Percentiles rank a stretch among this genome's conserved stretches.
These are phyloP conservation scores for Rhingia rostrata DNA, from an alignment of 2,888 invertebrate genomes.

Conservation along the genomic window DNA sequence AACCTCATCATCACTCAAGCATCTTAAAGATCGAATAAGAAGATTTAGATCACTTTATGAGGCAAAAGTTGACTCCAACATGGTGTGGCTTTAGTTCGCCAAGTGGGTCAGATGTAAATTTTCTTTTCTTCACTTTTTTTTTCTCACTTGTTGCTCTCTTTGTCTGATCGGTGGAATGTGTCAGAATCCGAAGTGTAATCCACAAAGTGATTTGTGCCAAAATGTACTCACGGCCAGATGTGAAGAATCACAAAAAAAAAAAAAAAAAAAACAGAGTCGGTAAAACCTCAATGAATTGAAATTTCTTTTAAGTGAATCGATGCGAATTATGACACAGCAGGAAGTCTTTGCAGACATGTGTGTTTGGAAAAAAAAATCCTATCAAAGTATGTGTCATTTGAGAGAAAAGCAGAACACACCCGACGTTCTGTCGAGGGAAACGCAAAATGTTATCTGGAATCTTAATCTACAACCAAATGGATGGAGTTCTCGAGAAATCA, in stretches of 20 bases:
- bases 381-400: conserved; percentile 8
- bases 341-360: conserved; percentile 38
- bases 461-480: conserved; percentile 18
- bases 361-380: conserved; percentile 5
- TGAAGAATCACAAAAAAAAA: not conserved
- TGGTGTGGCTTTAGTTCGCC: conserved; percentile 1
- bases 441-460: conserved; percentile 12
- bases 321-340: conserved; percentile 63
- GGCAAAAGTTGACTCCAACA: not conserved
- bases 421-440: conserved; percentile 6
- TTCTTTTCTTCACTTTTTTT: not conserved
- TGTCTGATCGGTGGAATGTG: conserved; percentile 21
- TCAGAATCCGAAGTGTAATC: conserved; percentile 36
- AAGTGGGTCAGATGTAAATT: conserved; percentile 57
- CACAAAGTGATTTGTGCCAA: conserved; percentile 50
- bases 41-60: conserved; percentile 26
- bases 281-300: conserved; percentile 50
- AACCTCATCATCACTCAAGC: conserved; percentile 19
- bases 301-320: conserved; percentile 45
- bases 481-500: conserved; percentile 49
- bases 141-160: not conserved
- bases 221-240: conserved; percentile 29
- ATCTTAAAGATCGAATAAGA: conserved; percentile 37
- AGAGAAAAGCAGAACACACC: conserved; percentile 32
- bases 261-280: conserved; percentile 1